These are phyloP conservation scores for Nannoperca australis DNA, from an alignment of 2,797 vertebrate genomes.

Conservation along the genomic window DNA sequence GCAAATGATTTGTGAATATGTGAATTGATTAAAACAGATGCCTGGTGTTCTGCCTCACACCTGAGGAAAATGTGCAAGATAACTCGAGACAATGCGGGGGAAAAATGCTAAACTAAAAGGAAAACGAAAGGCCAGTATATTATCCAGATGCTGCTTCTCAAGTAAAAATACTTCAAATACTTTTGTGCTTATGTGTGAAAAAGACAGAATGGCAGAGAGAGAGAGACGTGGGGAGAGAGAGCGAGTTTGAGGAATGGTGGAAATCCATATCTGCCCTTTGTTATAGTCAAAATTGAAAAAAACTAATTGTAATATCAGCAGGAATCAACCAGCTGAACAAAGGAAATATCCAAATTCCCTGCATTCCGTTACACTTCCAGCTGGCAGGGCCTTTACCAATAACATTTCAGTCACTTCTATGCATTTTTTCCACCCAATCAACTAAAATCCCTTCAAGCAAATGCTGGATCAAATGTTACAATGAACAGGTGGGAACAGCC, in stretches of 20 bases:
- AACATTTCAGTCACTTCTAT: slow-evolving; percentile 38
- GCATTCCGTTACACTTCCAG: slow-evolving; percentile 69
- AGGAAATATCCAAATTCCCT: slow-evolving; percentile 61
- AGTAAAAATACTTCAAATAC: slow-evolving; percentile 59
- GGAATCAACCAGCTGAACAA: slow-evolving; percentile 33
- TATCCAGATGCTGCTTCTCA: slow-evolving; percentile 45
- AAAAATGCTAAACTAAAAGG: slow-evolving; percentile 7
- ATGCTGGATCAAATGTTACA: slow-evolving; percentile 1
- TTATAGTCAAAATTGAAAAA: slow-evolving; percentile 10
- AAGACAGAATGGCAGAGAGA: slow-evolving; percentile 16
- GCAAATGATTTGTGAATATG: slow-evolving; percentile 6
- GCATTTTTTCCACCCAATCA: slow-evolving; percentile 34
- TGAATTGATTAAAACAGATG: slow-evolving; percentile 39
- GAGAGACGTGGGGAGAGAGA: not conserved
- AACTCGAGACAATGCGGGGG: slow-evolving; percentile 5
- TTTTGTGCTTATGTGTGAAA: slow-evolving; percentile 43
- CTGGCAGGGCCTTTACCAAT: slow-evolving; percentile 53
- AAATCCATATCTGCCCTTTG: slow-evolving; percentile 4
- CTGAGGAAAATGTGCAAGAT: slow-evolving; percentile 35
- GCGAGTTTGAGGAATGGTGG: not conserved
- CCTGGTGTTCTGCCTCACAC: slow-evolving; percentile 35
- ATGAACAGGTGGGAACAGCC: slow-evolving; percentile 2
- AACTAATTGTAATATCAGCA: slow-evolving; percentile 36
- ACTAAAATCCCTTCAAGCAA: slow-evolving; percentile 27
- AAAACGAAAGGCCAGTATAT: slow-evolving; percentile 2